A percentile compares a stretch with the other conserved stretches of the same genome.
phyloP scores from a whole-genome alignment of 1,140 invertebrate genomes.

The Potamilus streckersoni region DNA sequence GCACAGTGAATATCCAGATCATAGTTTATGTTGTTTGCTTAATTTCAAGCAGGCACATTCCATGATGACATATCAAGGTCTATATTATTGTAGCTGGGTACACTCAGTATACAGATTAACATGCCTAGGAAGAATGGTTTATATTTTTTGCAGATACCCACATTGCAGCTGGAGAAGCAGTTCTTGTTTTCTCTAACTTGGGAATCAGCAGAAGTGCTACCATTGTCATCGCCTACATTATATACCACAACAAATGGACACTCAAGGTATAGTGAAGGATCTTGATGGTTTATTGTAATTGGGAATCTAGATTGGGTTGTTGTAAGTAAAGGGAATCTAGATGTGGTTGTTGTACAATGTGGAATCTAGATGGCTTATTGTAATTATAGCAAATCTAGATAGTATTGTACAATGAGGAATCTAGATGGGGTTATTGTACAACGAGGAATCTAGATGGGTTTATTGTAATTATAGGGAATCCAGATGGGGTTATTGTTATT shows the following conservation, averaged over 20 bases:
- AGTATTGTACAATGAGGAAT: too few species aligned
- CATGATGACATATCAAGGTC: neutral
- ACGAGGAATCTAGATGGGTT: too few species aligned
- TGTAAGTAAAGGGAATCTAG: too few species aligned
- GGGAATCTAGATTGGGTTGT: too few species aligned
- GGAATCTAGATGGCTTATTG: too few species aligned
- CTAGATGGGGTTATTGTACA: too few species aligned
- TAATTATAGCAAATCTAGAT: too few species aligned
- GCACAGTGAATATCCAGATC: neutral
- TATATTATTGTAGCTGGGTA: neutral
- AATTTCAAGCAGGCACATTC: neutral
- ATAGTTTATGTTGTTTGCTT: neutral
- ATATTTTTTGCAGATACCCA: slow-evolving; percentile 47
- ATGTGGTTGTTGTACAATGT: too few species aligned
- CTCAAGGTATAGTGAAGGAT: slow-evolving; percentile 39
- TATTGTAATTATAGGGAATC: too few species aligned
- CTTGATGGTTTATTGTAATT: too few species aligned
- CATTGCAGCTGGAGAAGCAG: slow-evolving; percentile 51
- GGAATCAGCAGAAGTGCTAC: slow-evolving; percentile 62
- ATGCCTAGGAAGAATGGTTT: neutral
- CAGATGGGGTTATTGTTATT: too few species aligned
- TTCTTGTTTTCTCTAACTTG: slow-evolving; percentile 62
- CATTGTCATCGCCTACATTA: slow-evolving; percentile 64
- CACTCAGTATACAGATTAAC: neutral
- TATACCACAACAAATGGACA: slow-evolving; percentile 53